Evolutionary conservation across 2,113 vertebrate species (phyloP), one percentile per base, ranked within the genome.

Genomic region (Poecilia latipinna): DNA sequence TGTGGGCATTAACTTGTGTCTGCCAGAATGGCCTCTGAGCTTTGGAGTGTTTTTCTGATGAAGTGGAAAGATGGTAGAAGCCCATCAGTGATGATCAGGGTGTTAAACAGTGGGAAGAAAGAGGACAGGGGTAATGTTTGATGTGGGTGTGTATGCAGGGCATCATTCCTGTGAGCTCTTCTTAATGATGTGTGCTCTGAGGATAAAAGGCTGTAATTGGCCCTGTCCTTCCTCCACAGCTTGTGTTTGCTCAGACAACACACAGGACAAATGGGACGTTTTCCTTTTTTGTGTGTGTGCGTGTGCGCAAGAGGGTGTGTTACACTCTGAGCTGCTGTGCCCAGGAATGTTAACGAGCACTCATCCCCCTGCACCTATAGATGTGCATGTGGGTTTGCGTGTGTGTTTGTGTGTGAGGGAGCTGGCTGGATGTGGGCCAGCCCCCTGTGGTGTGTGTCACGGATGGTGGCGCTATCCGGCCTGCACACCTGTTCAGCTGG

Each of bases 231-330:
- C 71, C 86, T 85, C 82, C 64, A 72, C 65, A 82, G 77, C 87
- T 74, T 85, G 79, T 92, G 88, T 93, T 94, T 93, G 89, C 92
- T 94, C 88, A 90, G 90, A 90, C 88, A 91, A 91, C 89, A 89
- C 83, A 31, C 78, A 63, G 90, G 82, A 87, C 93, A 93, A 92
- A 91, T 85, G 83, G 80, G 75, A 80, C 65, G 64, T 71, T 78
- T 68, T 68, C 78, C 77, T 76, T 68, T 69, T 37, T 29, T 29
- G 29, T 65, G 31, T 65, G 31, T 75, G 67, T 37, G 74, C 57
- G 17, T 28, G 39, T 70, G 48, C 32, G 70, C 65, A 19, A 68
- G 54, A 77, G 77, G 33, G 54, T 4, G 64, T 74, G 63, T 70
- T 82, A 82, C 78, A 67, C 71, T 79, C 35, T 51, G 65, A 84